Conservation (phyloP, 1,140 invertebrate species). For the Dendroctonus valens region DNA sequence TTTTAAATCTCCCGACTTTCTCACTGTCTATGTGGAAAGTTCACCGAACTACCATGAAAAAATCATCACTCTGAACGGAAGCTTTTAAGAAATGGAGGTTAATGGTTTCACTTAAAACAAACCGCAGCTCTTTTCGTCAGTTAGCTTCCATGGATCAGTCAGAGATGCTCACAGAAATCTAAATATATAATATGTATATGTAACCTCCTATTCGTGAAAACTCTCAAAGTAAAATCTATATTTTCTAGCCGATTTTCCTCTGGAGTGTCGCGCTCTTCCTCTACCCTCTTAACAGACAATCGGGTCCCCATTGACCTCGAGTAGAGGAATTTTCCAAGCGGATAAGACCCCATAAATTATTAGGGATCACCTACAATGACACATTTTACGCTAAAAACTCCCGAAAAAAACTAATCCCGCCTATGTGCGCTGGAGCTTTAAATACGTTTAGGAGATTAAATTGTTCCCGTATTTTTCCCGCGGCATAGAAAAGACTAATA, state of each 20-base stretch:
- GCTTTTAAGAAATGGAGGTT: neutral
- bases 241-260: slow-evolving; percentile 1
- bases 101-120: neutral
- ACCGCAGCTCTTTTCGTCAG: neutral
- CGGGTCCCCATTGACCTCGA: slow-evolving; percentile 3
- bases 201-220: neutral
- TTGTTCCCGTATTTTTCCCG: neutral
- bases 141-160: neutral
- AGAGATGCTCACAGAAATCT: neutral
- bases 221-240: slow-evolving; percentile 9
- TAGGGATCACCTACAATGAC: slow-evolving; percentile 1
- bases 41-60: too few species aligned
- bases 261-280: neutral
- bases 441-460: slow-evolving; percentile 5
- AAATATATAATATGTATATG: neutral
- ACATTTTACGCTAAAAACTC: slow-evolving; percentile 6
- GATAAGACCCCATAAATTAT: slow-evolving; percentile 8
- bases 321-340: neutral
- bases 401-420: neutral
- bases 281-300: neutral
- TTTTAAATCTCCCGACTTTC: neutral
- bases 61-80: neutral
- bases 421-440: neutral
- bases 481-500: neutral
- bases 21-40: neutral